Evolutionary conservation across 2,888 invertebrate species (phyloP).

Genomic region (Cephalotes varians): DNA sequence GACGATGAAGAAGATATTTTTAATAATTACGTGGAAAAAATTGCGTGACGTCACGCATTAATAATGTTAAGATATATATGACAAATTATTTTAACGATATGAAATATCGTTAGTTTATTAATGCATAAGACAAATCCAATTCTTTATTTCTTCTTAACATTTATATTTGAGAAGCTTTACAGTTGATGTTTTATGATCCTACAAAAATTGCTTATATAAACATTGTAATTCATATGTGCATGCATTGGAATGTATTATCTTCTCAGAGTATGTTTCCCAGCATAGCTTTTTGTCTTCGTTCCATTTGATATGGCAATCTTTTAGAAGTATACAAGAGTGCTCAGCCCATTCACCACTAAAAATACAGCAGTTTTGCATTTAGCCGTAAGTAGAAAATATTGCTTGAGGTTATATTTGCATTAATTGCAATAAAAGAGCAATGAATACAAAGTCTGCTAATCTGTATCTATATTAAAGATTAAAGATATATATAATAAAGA

Average conservation of each 20-base stretch:
- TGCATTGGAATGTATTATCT: constrained; percentile 46
- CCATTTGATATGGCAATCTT: constrained; percentile 36
- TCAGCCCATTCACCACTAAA: neutral
- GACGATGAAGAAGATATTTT: neutral
- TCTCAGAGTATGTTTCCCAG: neutral
- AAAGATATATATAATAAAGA: neutral
- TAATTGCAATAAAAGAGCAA: constrained; percentile 16
- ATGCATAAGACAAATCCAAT: neutral
- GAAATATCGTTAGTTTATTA: constrained; percentile 2
- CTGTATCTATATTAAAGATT: neutral
- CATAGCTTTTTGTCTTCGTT: constrained; percentile 9
- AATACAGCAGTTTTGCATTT: constrained; percentile 22
- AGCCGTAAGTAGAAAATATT: neutral
- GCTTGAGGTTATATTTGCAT: neutral
- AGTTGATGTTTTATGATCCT: constrained; percentile 17
- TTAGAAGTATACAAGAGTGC: constrained; percentile 1
- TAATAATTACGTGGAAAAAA: neutral
- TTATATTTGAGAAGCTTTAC: neutral
- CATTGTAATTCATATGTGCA: constrained; percentile 20
- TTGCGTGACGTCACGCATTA: neutral
- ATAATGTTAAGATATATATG: neutral
- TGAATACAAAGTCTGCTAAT: neutral
- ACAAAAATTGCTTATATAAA: constrained; percentile 18
- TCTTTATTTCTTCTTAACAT: neutral
- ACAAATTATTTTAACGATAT: constrained; percentile 9